Conservation (phyloP, 2,797 vertebrate species). For the Helarctos malayanus region DNA sequence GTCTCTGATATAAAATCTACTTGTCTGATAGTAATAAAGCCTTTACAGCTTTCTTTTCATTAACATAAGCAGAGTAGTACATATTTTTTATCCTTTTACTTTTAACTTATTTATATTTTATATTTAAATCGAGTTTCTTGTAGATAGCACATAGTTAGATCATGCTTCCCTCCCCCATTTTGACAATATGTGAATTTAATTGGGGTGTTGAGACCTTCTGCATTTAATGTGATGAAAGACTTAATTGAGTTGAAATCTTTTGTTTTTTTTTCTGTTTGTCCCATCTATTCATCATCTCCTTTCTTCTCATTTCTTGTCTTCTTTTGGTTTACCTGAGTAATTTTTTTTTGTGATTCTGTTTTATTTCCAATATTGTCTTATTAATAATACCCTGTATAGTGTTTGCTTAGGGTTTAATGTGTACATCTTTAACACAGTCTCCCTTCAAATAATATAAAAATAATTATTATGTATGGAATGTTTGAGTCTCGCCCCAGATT, state of each 20-base stretch:
- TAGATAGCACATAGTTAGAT: background rate
- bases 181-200: background rate
- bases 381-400: background rate
- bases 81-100: background rate
- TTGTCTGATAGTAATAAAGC: background rate
- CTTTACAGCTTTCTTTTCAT: background rate
- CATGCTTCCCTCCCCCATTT: background rate
- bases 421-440: background rate
- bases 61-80: background rate
- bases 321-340: background rate
- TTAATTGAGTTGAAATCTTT: background rate
- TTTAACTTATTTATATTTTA: background rate
- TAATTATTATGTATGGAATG: background rate
- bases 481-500: background rate
- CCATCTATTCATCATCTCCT: background rate
- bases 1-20: background rate
- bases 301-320: background rate
- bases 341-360: background rate
- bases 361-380: background rate
- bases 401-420: background rate
- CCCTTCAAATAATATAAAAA: background rate
- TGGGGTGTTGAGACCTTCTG: background rate
- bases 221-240: background rate
- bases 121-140: background rate
- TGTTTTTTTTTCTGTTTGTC: background rate